Percentiles rank a stretch among this genome's conserved stretches.
Evolutionary conservation across 1,140 invertebrate genomes (phyloP).

Genomic region (Ips typographus): DNA sequence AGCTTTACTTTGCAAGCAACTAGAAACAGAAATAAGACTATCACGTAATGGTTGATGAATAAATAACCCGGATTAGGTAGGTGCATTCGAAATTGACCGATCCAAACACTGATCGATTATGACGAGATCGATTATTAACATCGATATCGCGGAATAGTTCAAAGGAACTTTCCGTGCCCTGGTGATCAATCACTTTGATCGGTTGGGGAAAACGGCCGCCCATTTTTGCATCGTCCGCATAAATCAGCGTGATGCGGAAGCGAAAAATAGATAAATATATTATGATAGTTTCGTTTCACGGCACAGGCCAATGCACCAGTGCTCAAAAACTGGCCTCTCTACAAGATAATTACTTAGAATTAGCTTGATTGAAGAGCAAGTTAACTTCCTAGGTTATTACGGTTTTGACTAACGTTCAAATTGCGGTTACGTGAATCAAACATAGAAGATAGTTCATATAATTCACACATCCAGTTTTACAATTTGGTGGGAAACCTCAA

Average conservation of each 20-base stretch:
- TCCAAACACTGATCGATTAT: constrained; percentile 3
- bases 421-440: no score
- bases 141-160: constrained; percentile 18
- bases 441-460: no score
- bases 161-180: constrained; percentile 5
- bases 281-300: constrained; percentile 19
- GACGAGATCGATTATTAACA: constrained; percentile 17
- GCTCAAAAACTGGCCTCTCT: background rate
- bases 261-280: constrained; percentile 16
- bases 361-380: background rate
- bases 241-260: constrained; percentile 25
- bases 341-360: constrained; percentile 8
- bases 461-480: no score
- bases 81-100: no score
- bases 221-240: constrained; percentile 22
- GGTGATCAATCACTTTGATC: constrained; percentile 19
- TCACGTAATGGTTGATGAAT: no score
- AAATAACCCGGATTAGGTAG: no score
- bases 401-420: background rate
- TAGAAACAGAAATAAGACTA: no score
- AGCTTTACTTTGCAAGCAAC: no score
- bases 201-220: constrained; percentile 9
- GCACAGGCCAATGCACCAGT: constrained; percentile 12
- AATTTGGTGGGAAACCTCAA: no score
- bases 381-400: constrained; percentile 1